Base-by-base conservation (phyloP, 2,888 invertebrate genomes). In the Tenthredo notha region DNA sequence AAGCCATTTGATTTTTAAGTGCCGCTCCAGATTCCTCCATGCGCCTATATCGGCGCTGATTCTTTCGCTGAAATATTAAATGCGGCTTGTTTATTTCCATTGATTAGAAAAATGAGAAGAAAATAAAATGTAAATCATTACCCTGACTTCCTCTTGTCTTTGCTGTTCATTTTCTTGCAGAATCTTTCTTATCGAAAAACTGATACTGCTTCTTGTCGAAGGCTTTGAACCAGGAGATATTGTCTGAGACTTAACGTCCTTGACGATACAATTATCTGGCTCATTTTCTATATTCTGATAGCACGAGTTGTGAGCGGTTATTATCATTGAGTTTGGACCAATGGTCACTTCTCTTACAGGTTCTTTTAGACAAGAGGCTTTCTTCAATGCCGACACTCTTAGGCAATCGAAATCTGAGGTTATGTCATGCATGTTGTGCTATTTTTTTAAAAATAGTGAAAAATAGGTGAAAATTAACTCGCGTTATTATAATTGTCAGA, bases 361-460 rank as follows among this genome's bases (percentile, higher is more conserved):
- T 2, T 94, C 94, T 86, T 95, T 95, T 40, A 95, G 94, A 89
- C 93, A 93, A 25, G 94, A 94, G 4, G 95, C 95, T 91, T 96
- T 96, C 58, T 94, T 94, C 37, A 96, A 91, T 6, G 95, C 95
- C 3, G 96, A 95, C 85, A 95, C 93, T 88, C 95, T 95, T 75
- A 96, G 91, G 88, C 94, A 94, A 84, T 94, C 94, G 89, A 95
- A 94, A 70, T 92, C 92, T 21, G 90, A 90, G 21, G 90, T 87
- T n/a, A 93, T 88, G 33, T 92, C 90, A 37, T 89, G 90, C 88
- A 92, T 87, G 40, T 87, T 87, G 75, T 84, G 84, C 70, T 50
- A 40, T 88, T 88, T 29, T 40, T 29, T 33, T 0, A 43, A 21
- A 54, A 40, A 21, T 15, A 61, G 15, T 58, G 6, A 6, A 61